Evolutionary conservation across 2,113 vertebrate genomes (phyloP), one percentile per base, ranked within the genome.

Genomic region (Tricholaema leucomelas): DNA sequence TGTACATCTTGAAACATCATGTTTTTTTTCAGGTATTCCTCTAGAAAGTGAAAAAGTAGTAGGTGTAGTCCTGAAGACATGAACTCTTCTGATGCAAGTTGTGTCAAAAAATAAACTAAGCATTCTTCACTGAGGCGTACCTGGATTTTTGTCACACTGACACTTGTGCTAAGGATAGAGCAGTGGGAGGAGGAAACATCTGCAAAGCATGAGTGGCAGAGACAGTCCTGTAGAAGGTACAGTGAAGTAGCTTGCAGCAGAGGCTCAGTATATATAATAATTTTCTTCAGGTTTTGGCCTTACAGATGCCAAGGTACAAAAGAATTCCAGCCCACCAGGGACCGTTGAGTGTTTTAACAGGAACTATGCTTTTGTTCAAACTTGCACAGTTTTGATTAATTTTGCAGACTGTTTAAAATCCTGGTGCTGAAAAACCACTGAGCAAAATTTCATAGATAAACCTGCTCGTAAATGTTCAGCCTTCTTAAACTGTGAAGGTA

Each of bases 351-450:
- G 71, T 81, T 80, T 85, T 88, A 83, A 59, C 15, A 59, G 52
- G 40, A 95, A 25, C 33, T 15, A 33, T 46, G 46, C 48, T 86
- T 90, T 46, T 90, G 67, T 76, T 88, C 80, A 85, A 90, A 74
- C 36, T 85, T 74, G 17, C 65, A 69, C 75, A 5, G 18, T 66
- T 77, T 15, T 55, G 48, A 81, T 77, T 81, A 33, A 33, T 65
- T 18, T 50, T 88, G 77, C 76, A 91, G 85, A 94, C 67, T 95
- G 59, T 96, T 95, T 80, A 92, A 95, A 91, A 92, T 80, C 65
- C 9, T 83, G 71, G 79, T 92, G 88, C 90, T 92, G 74, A 90
- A 90, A 78, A 78, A 55, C 31, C 46, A 30, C 66, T 92, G 33
- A 30, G 59, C 61, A 87, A 81, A 95, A 81, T 52, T 85, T n/a